Conservation (phyloP, 2,113 vertebrate species). For the Tapirus terrestris region DNA sequence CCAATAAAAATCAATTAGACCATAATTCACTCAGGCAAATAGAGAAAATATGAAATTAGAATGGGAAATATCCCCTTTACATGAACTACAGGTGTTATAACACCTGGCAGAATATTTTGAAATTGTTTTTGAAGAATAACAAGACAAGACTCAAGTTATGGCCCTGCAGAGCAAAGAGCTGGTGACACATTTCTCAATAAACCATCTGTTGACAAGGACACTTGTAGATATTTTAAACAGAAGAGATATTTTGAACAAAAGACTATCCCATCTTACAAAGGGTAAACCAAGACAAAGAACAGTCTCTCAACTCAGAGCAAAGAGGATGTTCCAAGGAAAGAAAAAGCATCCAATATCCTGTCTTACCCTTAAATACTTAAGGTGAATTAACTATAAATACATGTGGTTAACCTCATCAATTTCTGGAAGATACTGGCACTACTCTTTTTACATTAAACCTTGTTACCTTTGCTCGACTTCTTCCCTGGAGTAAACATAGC, state of each 20-base stretch:
- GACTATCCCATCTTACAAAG: not conserved
- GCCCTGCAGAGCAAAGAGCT: not conserved
- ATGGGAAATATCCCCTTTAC: not conserved
- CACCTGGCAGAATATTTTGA: not conserved
- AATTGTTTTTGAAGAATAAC: not conserved
- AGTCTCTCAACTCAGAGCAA: not conserved
- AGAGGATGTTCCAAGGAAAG: not conserved
- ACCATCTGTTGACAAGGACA: not conserved
- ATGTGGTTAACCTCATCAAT: not conserved
- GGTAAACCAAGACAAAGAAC: not conserved
- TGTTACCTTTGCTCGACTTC: not conserved
- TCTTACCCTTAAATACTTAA: not conserved
- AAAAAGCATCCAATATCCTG: not conserved
- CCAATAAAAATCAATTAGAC: not conserved
- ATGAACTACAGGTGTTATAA: not conserved
- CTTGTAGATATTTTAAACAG: not conserved
- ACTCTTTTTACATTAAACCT: not conserved
- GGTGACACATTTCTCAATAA: not conserved
- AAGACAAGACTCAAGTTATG: not conserved
- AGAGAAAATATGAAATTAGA: conserved; percentile 1
- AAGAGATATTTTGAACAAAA: conserved; percentile 9
- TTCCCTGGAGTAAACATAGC: not conserved
- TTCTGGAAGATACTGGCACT: not conserved
- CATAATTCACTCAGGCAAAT: not conserved
- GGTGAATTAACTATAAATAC: not conserved